phyloP scores from a whole-genome alignment of 2,888 invertebrate species.

The Ametastegia equiseti region DNA sequence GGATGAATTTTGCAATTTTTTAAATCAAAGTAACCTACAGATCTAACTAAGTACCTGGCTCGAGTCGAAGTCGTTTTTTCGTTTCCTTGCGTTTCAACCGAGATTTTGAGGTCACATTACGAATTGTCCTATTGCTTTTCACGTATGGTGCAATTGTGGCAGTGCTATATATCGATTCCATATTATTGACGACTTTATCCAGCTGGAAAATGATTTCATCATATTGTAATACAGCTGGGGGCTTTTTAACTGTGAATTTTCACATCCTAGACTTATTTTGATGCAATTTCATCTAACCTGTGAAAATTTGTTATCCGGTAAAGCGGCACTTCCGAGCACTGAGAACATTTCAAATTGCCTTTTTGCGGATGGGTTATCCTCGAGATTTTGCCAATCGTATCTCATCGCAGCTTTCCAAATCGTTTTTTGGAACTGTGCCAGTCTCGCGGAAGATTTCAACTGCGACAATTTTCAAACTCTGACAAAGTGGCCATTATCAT shows the following conservation, averaged over 20 bases:
- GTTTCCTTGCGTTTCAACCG: too few relatives aligned
- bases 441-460: slow-evolving; percentile 51
- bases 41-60: slow-evolving; percentile 48
- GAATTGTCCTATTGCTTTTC: background rate
- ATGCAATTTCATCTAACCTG: slow-evolving; percentile 42
- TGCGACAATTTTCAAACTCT: background rate
- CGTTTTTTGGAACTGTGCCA: slow-evolving; percentile 54
- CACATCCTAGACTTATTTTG: background rate
- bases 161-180: slow-evolving; percentile 57
- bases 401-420: slow-evolving; percentile 55
- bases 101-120: too few relatives aligned
- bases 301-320: slow-evolving; percentile 52
- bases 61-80: slow-evolving; percentile 47
- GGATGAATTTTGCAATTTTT: background rate
- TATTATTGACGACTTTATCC: slow-evolving; percentile 52
- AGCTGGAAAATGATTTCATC: slow-evolving; percentile 40
- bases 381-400: slow-evolving; percentile 54
- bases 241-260: background rate
- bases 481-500: background rate
- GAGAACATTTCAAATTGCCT: slow-evolving; percentile 55
- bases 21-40: background rate
- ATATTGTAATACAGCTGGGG: background rate
- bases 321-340: slow-evolving; percentile 54
- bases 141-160: slow-evolving; percentile 52
- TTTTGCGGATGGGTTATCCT: slow-evolving; percentile 50